A percentile compares a stretch with the other conserved stretches of the same genome.
Evolutionary conservation across 2,113 vertebrate species (phyloP).

Genomic region (Mesitornis unicolor): DNA sequence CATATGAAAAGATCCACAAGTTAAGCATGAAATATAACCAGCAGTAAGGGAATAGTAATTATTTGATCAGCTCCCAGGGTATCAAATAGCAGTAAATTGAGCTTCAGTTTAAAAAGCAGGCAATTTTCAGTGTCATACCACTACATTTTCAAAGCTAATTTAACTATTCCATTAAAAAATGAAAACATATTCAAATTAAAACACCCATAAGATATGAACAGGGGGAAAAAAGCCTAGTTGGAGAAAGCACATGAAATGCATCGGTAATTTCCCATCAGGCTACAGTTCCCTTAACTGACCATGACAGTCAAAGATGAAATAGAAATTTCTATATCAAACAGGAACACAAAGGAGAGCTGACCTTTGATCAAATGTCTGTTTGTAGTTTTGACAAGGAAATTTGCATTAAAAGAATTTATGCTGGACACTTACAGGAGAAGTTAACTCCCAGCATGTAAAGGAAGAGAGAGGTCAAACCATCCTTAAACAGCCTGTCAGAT

Average conservation of each 20-base stretch:
- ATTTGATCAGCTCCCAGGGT: conserved; percentile 47
- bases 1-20: not conserved
- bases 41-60: conserved; percentile 9
- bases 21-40: conserved; percentile 33
- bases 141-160: conserved; percentile 61
- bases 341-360: conserved; percentile 87
- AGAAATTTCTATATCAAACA: conserved; percentile 91
- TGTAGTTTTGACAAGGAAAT: conserved; percentile 91
- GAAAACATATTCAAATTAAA: conserved; percentile 72
- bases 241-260: conserved; percentile 53
- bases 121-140: conserved; percentile 45
- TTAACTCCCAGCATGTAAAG: conserved; percentile 80
- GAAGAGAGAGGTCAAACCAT: conserved; percentile 83
- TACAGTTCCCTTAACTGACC: conserved; percentile 73
- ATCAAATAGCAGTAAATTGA: conserved; percentile 59
- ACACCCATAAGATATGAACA: conserved; percentile 64
- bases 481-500: conserved; percentile 71
- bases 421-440: conserved; percentile 71
- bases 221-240: not conserved
- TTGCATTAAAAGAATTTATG: conserved; percentile 83
- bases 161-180: conserved; percentile 73
- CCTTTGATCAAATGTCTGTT: conserved; percentile 90
- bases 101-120: conserved; percentile 64
- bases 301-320: conserved; percentile 87
- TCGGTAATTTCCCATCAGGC: conserved; percentile 71